phyloP scores from a whole-genome alignment of 2,113 vertebrate species.

The Hippocampus mohnikei region DNA sequence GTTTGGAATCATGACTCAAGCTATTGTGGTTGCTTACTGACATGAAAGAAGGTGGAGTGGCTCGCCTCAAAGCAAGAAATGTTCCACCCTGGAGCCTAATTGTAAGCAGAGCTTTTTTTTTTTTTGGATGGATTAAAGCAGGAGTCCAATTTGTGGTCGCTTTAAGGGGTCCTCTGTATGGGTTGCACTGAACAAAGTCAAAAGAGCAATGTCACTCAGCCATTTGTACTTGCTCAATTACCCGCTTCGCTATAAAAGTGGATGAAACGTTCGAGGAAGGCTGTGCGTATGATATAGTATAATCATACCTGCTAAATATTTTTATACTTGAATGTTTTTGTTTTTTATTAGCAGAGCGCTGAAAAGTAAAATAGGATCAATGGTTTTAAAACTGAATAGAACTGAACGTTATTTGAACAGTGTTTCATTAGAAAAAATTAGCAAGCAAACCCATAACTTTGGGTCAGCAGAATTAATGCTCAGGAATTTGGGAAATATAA shows the following conservation, averaged over 20 bases:
- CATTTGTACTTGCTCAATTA: slow-evolving; percentile 72
- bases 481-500: too few relatives aligned
- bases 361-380: too few relatives aligned
- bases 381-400: too few relatives aligned
- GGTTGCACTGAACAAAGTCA: slow-evolving; percentile 63
- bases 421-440: too few relatives aligned
- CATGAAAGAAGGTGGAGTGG: slow-evolving; percentile 57
- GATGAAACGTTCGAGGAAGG: not conserved
- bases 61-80: slow-evolving; percentile 55
- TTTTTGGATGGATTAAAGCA: slow-evolving; percentile 73
- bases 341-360: too few relatives aligned
- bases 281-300: not conserved
- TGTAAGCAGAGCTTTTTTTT: slow-evolving; percentile 47
- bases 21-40: slow-evolving; percentile 59
- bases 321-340: too few relatives aligned
- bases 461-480: too few relatives aligned
- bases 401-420: too few relatives aligned
- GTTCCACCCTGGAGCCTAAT: slow-evolving; percentile 64
- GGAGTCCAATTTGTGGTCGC: slow-evolving; percentile 67
- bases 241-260: slow-evolving; percentile 62
- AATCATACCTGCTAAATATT: too few relatives aligned
- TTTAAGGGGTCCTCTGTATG: slow-evolving; percentile 60
- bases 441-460: too few relatives aligned
- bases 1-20: slow-evolving; percentile 67
- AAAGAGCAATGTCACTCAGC: slow-evolving; percentile 69